Conservation (phyloP, 2,113 vertebrate genomes). For the Ageneiosus marmoratus region DNA sequence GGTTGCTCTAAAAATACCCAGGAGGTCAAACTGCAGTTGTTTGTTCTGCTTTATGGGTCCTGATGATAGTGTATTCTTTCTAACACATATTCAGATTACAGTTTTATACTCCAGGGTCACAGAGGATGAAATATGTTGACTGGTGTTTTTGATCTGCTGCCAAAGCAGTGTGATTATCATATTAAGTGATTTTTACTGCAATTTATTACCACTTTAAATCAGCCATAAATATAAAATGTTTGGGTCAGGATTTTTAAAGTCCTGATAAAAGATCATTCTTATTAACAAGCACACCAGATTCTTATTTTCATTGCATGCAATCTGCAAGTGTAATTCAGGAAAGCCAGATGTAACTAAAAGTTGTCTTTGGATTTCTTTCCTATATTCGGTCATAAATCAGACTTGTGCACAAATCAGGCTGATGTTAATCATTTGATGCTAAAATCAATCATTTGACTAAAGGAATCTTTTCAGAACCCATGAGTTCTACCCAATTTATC, state of each 20-base stretch:
- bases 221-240: too few relatives aligned
- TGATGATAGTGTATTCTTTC: conserved; percentile 22
- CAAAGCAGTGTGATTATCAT: conserved; percentile 2
- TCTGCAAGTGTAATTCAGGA: neutral
- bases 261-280: neutral
- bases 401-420: neutral
- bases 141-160: conserved; percentile 9
- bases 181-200: conserved; percentile 13
- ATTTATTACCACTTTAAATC: neutral
- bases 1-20: conserved; percentile 32
- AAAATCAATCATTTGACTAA: neutral
- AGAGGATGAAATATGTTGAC: neutral
- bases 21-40: conserved; percentile 29
- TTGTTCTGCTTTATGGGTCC: conserved; percentile 16
- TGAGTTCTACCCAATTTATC: neutral
- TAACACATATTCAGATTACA: conserved; percentile 12
- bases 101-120: neutral
- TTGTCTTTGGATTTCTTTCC: neutral
- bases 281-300: neutral
- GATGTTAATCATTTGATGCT: neutral
- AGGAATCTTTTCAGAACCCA: neutral
- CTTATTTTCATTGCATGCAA: neutral
- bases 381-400: neutral
- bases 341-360: neutral
- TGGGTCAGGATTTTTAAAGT: neutral